Conservation (phyloP, 2,113 vertebrate genomes). For the Lagopus muta region DNA sequence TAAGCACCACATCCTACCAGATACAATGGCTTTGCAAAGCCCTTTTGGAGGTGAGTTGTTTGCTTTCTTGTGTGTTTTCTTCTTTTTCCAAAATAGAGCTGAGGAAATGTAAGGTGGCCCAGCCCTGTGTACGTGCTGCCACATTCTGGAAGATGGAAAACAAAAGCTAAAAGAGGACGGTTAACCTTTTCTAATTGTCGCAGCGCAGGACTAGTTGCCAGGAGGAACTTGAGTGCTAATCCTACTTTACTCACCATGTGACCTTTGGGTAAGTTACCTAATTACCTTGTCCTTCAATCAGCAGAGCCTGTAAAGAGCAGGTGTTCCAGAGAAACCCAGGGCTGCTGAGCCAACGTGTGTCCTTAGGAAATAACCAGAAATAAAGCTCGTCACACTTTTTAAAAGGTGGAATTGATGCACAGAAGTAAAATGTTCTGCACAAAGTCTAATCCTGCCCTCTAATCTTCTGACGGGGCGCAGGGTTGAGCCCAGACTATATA, state of each 20-base stretch:
- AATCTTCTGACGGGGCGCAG: background rate
- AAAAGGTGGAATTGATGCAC: background rate
- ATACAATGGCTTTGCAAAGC: background rate
- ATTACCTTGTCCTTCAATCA: slow-evolving; percentile 64
- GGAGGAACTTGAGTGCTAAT: slow-evolving; percentile 66
- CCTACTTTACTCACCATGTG: slow-evolving; percentile 65
- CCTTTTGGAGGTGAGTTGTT: background rate
- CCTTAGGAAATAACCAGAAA: slow-evolving; percentile 41
- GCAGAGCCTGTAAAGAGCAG: slow-evolving; percentile 30
- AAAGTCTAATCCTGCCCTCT: background rate
- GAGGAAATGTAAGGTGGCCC: background rate
- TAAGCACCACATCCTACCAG: background rate
- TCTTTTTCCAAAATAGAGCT: slow-evolving; percentile 2
- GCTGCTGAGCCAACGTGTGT: slow-evolving; percentile 24
- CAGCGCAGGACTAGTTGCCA: slow-evolving; percentile 64
- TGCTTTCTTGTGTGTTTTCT: background rate
- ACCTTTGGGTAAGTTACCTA: slow-evolving; percentile 68
- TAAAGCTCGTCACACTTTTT: background rate
- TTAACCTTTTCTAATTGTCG: slow-evolving; percentile 70
- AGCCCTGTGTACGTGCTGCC: slow-evolving; percentile 24
- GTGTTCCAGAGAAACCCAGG: slow-evolving; percentile 50
- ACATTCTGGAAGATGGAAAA: slow-evolving; percentile 54
- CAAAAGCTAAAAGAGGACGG: slow-evolving; percentile 70
- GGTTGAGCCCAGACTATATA: background rate
- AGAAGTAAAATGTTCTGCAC: background rate